Conservation (phyloP, 92 coral and sea anemone genomes). For the Epizoanthus illoricatus region DNA sequence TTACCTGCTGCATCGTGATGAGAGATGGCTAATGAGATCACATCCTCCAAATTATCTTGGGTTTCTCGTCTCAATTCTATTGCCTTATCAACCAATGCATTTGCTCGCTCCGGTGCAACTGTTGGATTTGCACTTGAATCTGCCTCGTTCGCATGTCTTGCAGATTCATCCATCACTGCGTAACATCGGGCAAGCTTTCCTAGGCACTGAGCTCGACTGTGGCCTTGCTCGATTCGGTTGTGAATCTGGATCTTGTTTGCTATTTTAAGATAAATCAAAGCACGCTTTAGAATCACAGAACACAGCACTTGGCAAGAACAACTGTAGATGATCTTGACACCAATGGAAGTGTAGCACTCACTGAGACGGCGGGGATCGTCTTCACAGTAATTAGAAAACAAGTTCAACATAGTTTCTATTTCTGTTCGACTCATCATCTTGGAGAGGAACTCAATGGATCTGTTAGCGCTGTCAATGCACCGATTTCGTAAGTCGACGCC, state of each 20-base stretch:
- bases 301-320: conserved; percentile 9
- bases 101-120: too few relatives aligned
- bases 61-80: background rate
- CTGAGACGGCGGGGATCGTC: background rate
- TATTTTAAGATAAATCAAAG: background rate
- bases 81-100: background rate
- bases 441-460: conserved; percentile 19
- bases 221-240: background rate
- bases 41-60: background rate
- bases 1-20: conserved; percentile 10
- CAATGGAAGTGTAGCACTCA: background rate
- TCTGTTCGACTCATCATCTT: conserved; percentile 17
- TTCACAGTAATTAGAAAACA: background rate
- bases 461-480: conserved; percentile 12
- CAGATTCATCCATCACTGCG: background rate
- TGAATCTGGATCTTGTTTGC: background rate
- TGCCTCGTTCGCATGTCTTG: too few relatives aligned
- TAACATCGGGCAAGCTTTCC: background rate
- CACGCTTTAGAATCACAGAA: background rate
- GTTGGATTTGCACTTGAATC: too few relatives aligned
- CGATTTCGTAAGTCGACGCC: background rate
- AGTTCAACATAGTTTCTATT: background rate
- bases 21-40: background rate
- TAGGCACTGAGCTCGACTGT: conserved; percentile 18
- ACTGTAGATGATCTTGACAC: conserved; percentile 7